Conservation (phyloP, 1,140 invertebrate genomes). For the Drosophila carrolli region DNA sequence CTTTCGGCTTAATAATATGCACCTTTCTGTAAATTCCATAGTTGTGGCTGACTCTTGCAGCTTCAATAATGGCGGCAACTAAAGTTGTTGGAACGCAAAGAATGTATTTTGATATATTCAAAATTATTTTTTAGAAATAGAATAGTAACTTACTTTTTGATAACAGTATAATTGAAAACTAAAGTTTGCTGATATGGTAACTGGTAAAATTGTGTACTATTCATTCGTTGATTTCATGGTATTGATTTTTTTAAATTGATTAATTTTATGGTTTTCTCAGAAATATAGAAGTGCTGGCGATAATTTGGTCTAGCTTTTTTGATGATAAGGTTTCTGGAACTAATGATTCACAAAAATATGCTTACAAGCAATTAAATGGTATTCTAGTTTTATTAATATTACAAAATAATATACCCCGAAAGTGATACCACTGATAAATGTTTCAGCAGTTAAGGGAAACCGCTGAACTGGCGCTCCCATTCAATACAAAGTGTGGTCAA, state of each 20-base stretch:
- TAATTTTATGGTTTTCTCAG: slow-evolving; percentile 9
- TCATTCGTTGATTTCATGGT: background rate
- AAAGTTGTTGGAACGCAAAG: too few relatives aligned
- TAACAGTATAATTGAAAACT: too few relatives aligned
- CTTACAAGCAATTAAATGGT: too few relatives aligned
- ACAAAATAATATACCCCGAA: too few relatives aligned
- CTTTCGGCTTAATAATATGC: slow-evolving; percentile 76
- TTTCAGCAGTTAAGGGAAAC: background rate
- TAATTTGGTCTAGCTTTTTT: slow-evolving; percentile 3
- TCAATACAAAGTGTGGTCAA: slow-evolving; percentile 23
- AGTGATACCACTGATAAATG: background rate
- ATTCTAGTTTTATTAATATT: too few relatives aligned
- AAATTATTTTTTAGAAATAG: too few relatives aligned
- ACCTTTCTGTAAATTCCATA: slow-evolving; percentile 42
- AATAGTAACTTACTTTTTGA: too few relatives aligned
- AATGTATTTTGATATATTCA: too few relatives aligned
- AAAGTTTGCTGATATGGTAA: slow-evolving; percentile 18
- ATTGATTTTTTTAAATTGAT: slow-evolving; percentile 4
- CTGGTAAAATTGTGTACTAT: background rate
- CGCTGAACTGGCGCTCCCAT: slow-evolving; percentile 15
- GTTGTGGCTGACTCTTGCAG: slow-evolving; percentile 11
- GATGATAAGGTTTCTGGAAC: slow-evolving; percentile 22
- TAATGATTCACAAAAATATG: background rate
- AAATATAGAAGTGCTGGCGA: slow-evolving; percentile 1
- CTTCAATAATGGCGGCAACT: slow-evolving; percentile 24